These are phyloP conservation scores for Penaeus vannamei DNA, from an alignment of 1,140 invertebrate genomes.

Conservation along the genomic window DNA sequence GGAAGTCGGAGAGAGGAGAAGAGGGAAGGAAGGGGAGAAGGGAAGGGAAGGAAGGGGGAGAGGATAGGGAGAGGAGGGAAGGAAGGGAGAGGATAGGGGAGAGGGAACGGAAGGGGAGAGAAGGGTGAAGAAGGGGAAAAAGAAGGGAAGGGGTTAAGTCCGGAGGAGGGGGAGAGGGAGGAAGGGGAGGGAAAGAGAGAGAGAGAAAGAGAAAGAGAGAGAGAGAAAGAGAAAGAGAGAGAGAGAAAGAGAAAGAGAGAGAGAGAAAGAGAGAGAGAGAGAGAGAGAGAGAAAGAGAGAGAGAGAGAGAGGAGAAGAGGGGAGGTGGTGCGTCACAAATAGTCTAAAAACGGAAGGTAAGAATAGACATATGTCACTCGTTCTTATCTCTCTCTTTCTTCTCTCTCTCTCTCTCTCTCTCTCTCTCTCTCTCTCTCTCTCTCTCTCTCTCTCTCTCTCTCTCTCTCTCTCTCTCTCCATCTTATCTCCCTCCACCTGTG, in stretches of 20 bases:
- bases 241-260: neutral
- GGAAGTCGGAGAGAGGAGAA: neutral
- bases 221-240: neutral
- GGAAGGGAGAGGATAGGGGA: neutral
- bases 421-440: conserved; percentile 5
- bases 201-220: neutral
- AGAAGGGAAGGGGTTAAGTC: neutral
- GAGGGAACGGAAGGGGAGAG: neutral
- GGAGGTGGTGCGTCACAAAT: neutral
- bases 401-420: conserved; percentile 1
- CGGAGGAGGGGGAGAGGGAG: neutral
- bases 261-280: conserved; percentile 7
- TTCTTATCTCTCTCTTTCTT: neutral
- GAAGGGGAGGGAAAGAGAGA: neutral
- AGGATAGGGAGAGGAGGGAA: neutral
- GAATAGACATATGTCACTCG: neutral
- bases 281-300: neutral
- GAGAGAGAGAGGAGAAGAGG: neutral
- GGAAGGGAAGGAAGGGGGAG: neutral
- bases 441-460: no score
- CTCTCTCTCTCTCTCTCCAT: no score
- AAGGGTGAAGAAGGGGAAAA: neutral
- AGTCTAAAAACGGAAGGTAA: neutral
- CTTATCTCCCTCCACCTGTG: no score
- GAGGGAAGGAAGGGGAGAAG: neutral